Base-by-base conservation (phyloP, 2,113 vertebrate species). In the Hemibagrus wyckioides region DNA sequence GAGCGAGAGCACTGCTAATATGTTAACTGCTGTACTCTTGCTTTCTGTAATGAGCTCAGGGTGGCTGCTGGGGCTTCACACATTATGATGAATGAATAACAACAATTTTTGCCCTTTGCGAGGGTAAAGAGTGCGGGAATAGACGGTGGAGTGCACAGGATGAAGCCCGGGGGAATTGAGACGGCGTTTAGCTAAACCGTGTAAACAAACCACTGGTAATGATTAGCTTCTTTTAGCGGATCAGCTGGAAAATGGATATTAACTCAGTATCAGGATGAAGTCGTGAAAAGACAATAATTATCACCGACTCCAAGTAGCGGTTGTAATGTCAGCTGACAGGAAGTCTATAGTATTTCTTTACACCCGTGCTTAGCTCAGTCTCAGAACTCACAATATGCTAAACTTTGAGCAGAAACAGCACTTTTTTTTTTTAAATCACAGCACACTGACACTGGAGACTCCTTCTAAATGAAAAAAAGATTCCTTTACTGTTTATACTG, bases 11-110 rank as follows among this genome's bases (percentile, higher is more conserved):
- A 17, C 75, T 28, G 63, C 86, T 86, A 67, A 80, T 79, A 61
- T 80, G 88, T 63, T 86, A 82, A 82, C 28, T 87, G 85, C n/a
- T 56, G 33, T 71, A 61, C 63, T 84, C 52, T 75, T 83, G 75
- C 63, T 86, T 87, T 77, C 82, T 39, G 56, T 86, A 86, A 75
- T 80, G 85, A 80, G 81, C 63, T 85, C 33, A 19, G 75, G 76
- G 65, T 86, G 75, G 48, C 76, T 80, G 63, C 39, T 63, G 63
- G 61, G 41, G 52, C 67, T 52, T 48, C 54, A 52, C 52, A 44
- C 41, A 69, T 80, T 82, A 36, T 82, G 83, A 71, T 88, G 23
- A 71, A 86, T 50, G 28, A 85, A 80, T 71, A 41, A 82, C 25
- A 82, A 82, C 39, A 82, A 11, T 21, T 57, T 65, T 48, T 28